Percentiles rank a stretch among this genome's conserved stretches.
phyloP scores from a whole-genome alignment of 2,113 vertebrate genomes.

The Otocyon megalotis region DNA sequence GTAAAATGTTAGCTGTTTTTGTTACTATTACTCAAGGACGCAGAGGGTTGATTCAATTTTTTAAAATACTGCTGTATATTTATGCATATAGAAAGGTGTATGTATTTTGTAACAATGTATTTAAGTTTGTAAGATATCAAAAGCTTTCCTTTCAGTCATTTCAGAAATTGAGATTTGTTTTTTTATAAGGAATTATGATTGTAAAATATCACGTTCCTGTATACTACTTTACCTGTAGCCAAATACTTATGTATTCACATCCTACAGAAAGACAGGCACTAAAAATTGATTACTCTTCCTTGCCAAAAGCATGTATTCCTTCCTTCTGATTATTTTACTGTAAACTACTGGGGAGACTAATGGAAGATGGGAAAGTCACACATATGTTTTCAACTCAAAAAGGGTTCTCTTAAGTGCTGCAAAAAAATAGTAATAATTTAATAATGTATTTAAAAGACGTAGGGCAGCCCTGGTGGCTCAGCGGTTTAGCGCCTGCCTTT shows the following conservation, averaged over 20 bases:
- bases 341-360: slow-evolving; percentile 79
- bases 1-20: slow-evolving; percentile 8
- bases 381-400: slow-evolving; percentile 84
- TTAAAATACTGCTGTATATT: background rate
- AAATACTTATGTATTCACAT: background rate
- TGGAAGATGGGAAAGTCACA: slow-evolving; percentile 80
- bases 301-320: slow-evolving; percentile 70
- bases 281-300: slow-evolving; percentile 76
- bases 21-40: slow-evolving; percentile 63
- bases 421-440: background rate
- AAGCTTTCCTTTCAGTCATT: background rate
- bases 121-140: background rate
- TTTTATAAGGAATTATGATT: slow-evolving; percentile 53
- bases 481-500: too few relatives aligned
- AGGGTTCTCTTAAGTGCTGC: slow-evolving; percentile 8
- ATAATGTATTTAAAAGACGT: background rate
- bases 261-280: slow-evolving; percentile 59
- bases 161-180: slow-evolving; percentile 34
- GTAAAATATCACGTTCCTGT: background rate
- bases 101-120: background rate
- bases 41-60: background rate
- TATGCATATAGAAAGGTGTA: background rate
- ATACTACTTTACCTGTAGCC: background rate
- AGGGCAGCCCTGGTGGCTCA: too few relatives aligned
- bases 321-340: slow-evolving; percentile 85